phyloP scores from a whole-genome alignment of 2,888 invertebrate genomes.

The Standfussiana lucernea region DNA sequence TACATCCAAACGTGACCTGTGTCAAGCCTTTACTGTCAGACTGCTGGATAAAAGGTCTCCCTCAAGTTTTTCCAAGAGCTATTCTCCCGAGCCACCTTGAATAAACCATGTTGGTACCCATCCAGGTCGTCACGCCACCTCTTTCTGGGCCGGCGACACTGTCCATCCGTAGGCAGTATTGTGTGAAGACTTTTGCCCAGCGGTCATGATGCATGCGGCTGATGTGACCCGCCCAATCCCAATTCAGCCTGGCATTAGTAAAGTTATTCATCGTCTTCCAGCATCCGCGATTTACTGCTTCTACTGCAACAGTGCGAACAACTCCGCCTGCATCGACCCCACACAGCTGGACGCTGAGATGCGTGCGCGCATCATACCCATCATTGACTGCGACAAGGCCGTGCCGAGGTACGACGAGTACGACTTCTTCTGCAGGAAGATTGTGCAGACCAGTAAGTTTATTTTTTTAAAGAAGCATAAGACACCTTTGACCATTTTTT shows the following conservation, averaged over 20 bases:
- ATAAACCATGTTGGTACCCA: not conserved
- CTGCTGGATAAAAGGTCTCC: not conserved
- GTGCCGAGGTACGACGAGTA: conserved; percentile 77
- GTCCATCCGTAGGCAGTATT: not conserved
- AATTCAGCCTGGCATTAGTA: not conserved
- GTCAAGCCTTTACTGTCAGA: too few species aligned
- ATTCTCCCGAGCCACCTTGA: not conserved
- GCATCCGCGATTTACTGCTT: conserved; percentile 92
- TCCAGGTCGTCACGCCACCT: not conserved
- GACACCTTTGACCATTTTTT: too few species aligned
- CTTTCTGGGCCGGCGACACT: not conserved
- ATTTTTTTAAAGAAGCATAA: not conserved
- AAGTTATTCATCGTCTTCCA: conserved; percentile 71
- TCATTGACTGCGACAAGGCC: conserved; percentile 81
- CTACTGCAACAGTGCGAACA: conserved; percentile 94
- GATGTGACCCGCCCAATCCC: too few species aligned
- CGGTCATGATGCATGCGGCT: not conserved
- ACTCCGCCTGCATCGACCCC: conserved; percentile 92
- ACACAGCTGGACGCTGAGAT: conserved; percentile 85
- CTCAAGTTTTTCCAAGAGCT: not conserved
- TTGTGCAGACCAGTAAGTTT: conserved; percentile 91
- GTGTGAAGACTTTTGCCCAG: not conserved
- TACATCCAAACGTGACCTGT: too few species aligned
- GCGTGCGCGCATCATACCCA: conserved; percentile 79
- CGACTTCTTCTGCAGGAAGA: conserved; percentile 93